phyloP scores from a whole-genome alignment of 2,797 vertebrate genomes.

The Agapornis canus region DNA sequence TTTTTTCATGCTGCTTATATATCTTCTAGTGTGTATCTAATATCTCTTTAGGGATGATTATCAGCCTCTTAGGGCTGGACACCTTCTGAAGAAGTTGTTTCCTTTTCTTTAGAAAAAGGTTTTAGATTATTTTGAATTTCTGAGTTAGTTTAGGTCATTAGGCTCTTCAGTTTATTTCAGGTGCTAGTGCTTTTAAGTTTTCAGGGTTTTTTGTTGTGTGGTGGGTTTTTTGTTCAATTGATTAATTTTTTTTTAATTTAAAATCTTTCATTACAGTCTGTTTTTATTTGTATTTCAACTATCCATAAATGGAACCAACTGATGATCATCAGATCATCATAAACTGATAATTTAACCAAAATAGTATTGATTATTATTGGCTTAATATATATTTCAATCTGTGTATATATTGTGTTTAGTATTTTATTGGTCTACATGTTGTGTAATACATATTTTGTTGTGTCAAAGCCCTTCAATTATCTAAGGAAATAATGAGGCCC shows the following conservation, averaged over 20 bases:
- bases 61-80: neutral
- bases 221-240: neutral
- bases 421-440: neutral
- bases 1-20: neutral
- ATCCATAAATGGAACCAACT: neutral
- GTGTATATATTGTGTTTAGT: neutral
- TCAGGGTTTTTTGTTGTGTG: neutral
- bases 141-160: neutral
- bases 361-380: neutral
- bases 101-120: neutral
- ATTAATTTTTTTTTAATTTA: neutral
- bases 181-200: neutral
- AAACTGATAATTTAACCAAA: neutral
- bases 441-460: neutral
- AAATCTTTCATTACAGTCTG: neutral
- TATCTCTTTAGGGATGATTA: neutral
- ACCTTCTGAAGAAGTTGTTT: neutral
- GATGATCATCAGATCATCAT: neutral
- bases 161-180: neutral
- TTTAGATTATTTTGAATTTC: neutral
- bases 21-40: neutral
- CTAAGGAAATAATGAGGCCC: neutral
- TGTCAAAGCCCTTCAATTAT: neutral
- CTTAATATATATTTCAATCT: neutral
- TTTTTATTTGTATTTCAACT: neutral